These are phyloP conservation scores for Neopipo cinnamomea DNA, from an alignment of 2,113 vertebrate genomes.

Conservation along the genomic window DNA sequence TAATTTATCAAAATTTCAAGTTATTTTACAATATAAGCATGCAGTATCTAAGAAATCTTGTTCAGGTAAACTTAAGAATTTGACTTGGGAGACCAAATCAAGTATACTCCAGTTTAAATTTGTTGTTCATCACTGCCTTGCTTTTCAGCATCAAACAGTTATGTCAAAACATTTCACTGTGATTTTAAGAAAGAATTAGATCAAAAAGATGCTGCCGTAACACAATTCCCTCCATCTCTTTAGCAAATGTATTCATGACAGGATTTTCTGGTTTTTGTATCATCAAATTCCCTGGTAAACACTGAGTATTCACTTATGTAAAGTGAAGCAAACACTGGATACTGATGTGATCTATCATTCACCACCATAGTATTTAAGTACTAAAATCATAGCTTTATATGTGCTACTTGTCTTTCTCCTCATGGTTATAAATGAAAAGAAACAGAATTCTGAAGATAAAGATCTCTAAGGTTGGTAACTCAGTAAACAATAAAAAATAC, in stretches of 20 bases:
- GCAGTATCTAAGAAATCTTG: neutral
- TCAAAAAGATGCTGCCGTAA: neutral
- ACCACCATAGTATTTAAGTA: neutral
- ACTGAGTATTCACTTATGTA: neutral
- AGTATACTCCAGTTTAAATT: slow-evolving; percentile 6
- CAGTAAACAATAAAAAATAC: neutral
- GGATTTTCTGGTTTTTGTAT: neutral
- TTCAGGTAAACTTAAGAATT: slow-evolving; percentile 21
- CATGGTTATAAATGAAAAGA: neutral
- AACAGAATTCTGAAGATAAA: neutral
- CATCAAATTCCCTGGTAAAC: neutral
- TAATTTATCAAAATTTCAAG: neutral
- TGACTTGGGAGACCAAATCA: slow-evolving; percentile 17
- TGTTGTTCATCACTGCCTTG: neutral
- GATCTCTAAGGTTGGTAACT: neutral
- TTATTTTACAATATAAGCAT: neutral
- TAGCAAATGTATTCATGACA: neutral
- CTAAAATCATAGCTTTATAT: neutral
- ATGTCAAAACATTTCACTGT: slow-evolving; percentile 37
- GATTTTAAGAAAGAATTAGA: slow-evolving; percentile 35
- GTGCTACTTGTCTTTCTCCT: neutral
- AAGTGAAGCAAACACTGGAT: neutral
- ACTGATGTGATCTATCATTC: neutral
- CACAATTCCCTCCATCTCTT: neutral
- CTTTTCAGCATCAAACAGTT: slow-evolving; percentile 4